These are phyloP conservation scores for Cervus canadensis DNA, from an alignment of 2,113 vertebrate genomes.

Conservation along the genomic window DNA sequence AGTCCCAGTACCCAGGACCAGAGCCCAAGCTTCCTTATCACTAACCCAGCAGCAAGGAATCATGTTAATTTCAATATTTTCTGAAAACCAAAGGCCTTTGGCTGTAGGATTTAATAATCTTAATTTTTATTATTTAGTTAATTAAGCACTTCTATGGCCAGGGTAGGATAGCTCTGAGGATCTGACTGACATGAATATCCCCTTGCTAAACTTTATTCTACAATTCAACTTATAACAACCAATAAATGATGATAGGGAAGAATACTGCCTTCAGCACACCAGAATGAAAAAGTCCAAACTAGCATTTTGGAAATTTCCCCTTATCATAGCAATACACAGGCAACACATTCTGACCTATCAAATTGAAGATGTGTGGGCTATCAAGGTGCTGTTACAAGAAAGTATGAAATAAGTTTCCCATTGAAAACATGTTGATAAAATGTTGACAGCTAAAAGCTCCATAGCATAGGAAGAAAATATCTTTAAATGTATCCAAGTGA, in stretches of 20 bases:
- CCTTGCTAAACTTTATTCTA: conserved; percentile 65
- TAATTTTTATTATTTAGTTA: conserved; percentile 56
- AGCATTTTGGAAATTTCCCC: conserved; percentile 57
- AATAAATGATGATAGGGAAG: conserved; percentile 52
- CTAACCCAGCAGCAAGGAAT: neutral
- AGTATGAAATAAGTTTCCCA: conserved; percentile 76
- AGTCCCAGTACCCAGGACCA: neutral
- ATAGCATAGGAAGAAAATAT: conserved; percentile 56
- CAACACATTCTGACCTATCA: conserved; percentile 70
- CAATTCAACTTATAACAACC: conserved; percentile 55
- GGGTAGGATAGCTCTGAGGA: conserved; percentile 28
- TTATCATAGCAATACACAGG: conserved; percentile 71
- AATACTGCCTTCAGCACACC: conserved; percentile 37
- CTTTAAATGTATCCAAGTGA: conserved; percentile 73
- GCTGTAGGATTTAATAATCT: neutral
- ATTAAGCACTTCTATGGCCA: conserved; percentile 55
- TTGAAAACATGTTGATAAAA: conserved; percentile 77
- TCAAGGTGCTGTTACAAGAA: conserved; percentile 64
- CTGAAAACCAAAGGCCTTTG: neutral
- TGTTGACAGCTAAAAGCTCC: conserved; percentile 68
- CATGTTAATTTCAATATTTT: neutral
- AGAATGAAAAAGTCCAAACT: conserved; percentile 65
- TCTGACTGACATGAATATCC: conserved; percentile 44
- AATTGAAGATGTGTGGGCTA: conserved; percentile 63
- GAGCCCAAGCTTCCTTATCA: neutral